Evolutionary conservation across 2,888 invertebrate genomes (phyloP).

Genomic region (Loripinus fragilis): DNA sequence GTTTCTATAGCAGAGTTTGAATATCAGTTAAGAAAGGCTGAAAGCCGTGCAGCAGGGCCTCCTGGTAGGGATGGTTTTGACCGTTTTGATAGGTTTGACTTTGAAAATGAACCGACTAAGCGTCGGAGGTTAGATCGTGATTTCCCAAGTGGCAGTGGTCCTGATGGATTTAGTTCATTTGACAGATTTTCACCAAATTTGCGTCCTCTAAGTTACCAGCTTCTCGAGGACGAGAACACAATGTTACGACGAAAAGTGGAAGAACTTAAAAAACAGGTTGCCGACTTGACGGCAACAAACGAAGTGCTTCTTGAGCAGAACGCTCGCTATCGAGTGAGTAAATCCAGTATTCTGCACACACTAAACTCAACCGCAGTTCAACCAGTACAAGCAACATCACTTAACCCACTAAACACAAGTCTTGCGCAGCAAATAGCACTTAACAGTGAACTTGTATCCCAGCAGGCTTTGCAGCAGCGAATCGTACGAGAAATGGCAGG

Average conservation of each 20-base stretch:
- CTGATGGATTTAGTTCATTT: slow-evolving; percentile 62
- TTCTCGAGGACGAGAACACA: slow-evolving; percentile 88
- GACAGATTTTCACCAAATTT: slow-evolving; percentile 67
- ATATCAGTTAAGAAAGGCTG: slow-evolving; percentile 66
- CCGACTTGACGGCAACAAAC: slow-evolving; percentile 90
- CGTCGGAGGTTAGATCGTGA: slow-evolving; percentile 72
- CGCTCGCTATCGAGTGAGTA: slow-evolving; percentile 86
- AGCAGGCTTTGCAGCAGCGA: slow-evolving; percentile 79
- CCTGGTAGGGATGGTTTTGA: slow-evolving; percentile 53
- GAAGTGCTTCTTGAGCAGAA: slow-evolving; percentile 92
- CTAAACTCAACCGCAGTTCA: slow-evolving; percentile 69
- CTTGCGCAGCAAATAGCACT: slow-evolving; percentile 82
- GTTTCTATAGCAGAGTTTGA: slow-evolving; percentile 65
- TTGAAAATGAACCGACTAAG: slow-evolving; percentile 67
- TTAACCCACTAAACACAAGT: slow-evolving; percentile 71
- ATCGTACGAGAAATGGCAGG: slow-evolving; percentile 72
- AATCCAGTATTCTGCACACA: slow-evolving; percentile 71
- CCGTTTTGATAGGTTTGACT: slow-evolving; percentile 69
- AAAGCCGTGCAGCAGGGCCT: slow-evolving; percentile 50
- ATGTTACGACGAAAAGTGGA: slow-evolving; percentile 88
- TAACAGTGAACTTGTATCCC: slow-evolving; percentile 76
- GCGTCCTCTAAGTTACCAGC: slow-evolving; percentile 73
- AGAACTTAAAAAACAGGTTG: slow-evolving; percentile 89
- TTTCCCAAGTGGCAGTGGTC: slow-evolving; percentile 46
- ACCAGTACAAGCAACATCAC: slow-evolving; percentile 59